phyloP scores from a whole-genome alignment of 2,888 invertebrate species.

The Timema podura region DNA sequence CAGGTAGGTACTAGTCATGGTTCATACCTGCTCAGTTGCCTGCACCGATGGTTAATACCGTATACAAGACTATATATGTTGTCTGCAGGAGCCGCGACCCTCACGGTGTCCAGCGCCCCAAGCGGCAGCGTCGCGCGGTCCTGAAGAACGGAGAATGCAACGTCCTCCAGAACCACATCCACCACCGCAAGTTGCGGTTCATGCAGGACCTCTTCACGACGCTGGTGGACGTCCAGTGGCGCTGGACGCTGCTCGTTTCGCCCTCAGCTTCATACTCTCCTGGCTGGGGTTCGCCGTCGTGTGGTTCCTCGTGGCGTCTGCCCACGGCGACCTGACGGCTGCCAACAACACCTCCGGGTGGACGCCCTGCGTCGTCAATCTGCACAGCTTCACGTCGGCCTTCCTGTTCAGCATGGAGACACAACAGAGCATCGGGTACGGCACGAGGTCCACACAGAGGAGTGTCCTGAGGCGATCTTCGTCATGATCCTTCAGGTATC shows the following conservation, averaged over 20 bases:
- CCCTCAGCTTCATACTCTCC: constrained; percentile 73
- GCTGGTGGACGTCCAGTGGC: constrained; percentile 88
- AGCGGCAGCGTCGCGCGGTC: constrained; percentile 77
- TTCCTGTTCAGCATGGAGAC: constrained; percentile 95
- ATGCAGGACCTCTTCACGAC: constrained; percentile 77
- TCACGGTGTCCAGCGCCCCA: constrained; percentile 60
- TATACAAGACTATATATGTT: background rate
- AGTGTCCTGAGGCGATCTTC: constrained; percentile 11
- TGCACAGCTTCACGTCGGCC: constrained; percentile 87
- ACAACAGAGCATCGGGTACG: constrained; percentile 92
- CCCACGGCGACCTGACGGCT: constrained; percentile 80
- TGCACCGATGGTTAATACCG: no score
- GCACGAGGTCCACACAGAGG: constrained; percentile 51
- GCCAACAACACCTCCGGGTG: constrained; percentile 59
- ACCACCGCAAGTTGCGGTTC: constrained; percentile 71
- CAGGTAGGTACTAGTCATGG: no score
- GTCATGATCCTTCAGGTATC: constrained; percentile 8
- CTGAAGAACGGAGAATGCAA: constrained; percentile 96
- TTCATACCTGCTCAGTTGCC: no score
- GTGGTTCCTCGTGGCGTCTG: constrained; percentile 70
- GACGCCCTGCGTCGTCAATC: constrained; percentile 82
- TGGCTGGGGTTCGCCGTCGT: constrained; percentile 86
- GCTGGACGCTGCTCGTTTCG: constrained; percentile 87
- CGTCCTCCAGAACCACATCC: constrained; percentile 83
- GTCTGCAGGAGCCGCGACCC: constrained; percentile 62